phyloP scores from a whole-genome alignment of 2,113 vertebrate species.

The Caranx ignobilis region DNA sequence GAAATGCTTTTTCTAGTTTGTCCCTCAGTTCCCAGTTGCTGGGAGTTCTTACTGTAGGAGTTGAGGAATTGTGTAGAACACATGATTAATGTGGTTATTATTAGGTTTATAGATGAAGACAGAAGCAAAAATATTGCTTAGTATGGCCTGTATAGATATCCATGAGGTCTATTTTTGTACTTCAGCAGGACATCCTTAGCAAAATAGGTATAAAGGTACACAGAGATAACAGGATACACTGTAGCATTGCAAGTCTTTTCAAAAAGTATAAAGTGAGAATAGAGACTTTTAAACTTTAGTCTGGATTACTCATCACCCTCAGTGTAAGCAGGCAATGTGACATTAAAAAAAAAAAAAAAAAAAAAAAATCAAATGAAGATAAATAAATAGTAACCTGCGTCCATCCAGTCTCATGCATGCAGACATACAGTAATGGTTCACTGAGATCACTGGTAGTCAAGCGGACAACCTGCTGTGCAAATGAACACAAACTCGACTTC shows the following conservation, averaged over 20 bases:
- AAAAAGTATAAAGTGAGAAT: not conserved
- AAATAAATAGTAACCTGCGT: not conserved
- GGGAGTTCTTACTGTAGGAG: too few species aligned
- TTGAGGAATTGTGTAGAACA: too few species aligned
- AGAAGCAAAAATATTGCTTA: too few species aligned
- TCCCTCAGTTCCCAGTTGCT: too few species aligned
- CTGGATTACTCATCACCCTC: not conserved
- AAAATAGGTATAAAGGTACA: too few species aligned
- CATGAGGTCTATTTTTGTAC: too few species aligned
- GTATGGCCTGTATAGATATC: too few species aligned
- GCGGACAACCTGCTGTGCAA: slow-evolving; percentile 3
- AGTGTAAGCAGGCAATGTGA: slow-evolving; percentile 1
- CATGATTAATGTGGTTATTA: too few species aligned
- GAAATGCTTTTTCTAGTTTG: too few species aligned
- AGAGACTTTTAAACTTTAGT: not conserved
- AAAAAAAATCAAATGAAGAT: too few species aligned
- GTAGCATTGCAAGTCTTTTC: not conserved
- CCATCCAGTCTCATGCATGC: not conserved
- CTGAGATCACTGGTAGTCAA: slow-evolving; percentile 2
- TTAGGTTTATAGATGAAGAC: too few species aligned
- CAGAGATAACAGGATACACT: not conserved
- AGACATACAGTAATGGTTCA: not conserved
- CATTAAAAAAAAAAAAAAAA: not conserved
- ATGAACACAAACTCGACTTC: not conserved
- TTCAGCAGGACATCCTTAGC: too few species aligned